Conservation (phyloP, 2,888 invertebrate species). For the Gymnosoma rotundatum region DNA sequence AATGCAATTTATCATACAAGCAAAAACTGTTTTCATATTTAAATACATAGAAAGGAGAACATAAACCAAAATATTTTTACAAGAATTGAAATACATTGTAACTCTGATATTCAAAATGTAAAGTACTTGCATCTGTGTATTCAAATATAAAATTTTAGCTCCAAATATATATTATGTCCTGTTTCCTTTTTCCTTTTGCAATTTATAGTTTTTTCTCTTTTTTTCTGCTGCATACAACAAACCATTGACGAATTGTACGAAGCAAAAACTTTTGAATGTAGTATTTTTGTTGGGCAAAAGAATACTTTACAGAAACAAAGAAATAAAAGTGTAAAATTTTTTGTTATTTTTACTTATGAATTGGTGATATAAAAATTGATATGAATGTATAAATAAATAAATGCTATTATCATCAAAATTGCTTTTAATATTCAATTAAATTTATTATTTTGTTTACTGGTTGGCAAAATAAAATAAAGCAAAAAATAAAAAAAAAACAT, state of each 20-base stretch:
- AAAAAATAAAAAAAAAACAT: no score
- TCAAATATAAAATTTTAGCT: conserved; percentile 6
- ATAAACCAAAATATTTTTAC: conserved; percentile 11
- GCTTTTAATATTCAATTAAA: conserved; percentile 56
- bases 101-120: not conserved
- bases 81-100: conserved; percentile 28
- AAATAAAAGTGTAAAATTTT: not conserved
- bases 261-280: not conserved
- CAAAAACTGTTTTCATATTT: not conserved
- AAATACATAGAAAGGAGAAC: not conserved
- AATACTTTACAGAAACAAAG: not conserved
- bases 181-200: conserved; percentile 51
- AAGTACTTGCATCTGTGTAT: not conserved
- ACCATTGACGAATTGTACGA: conserved; percentile 4
- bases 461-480: not conserved
- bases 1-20: conserved; percentile 58
- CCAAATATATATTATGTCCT: conserved; percentile 48
- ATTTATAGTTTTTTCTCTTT: not conserved
- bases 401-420: conserved; percentile 58
- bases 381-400: conserved; percentile 57
- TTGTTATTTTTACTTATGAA: conserved; percentile 24
- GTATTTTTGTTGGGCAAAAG: not conserved
- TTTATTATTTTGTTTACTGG: conserved; percentile 53
- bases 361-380: conserved; percentile 54
- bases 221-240: not conserved